Base-by-base conservation (phyloP, 2,888 invertebrate genomes). In the Celastrina argiolus region DNA sequence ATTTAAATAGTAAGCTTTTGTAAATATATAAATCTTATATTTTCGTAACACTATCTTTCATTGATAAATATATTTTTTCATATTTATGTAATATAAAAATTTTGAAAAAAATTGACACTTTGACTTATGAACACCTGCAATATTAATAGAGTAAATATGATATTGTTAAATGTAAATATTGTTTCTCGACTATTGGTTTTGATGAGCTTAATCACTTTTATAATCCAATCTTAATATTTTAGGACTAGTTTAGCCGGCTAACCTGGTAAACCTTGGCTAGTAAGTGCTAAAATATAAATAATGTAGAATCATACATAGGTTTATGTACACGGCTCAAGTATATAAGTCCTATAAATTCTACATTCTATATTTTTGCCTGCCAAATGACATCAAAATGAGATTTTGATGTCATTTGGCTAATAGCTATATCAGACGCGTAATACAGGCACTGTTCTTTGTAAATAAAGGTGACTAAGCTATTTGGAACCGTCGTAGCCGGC, bases 51-150 rank as follows among this genome's bases (percentile, higher is more conserved):
- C 82, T 83, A 75, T 82, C 80, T 80, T 78, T 74, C 76, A 70
- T 78, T 73, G 74, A 79, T 82, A 80, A 85, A 79, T 84, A 84
- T 88, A 88, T 87, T 85, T 88, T 88, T 88, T 84, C 86, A 83
- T 82, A 84, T 75, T 76, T 76, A 75, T 72, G 73, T 77, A 74
- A 74, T 69, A 72, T 74, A 72, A 67, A 67, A 66, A 67, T 14
- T 59, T 69, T 70, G 68, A 72, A 69, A 73, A 68, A 72, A 73
- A 71, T 73, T 76, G 76, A 83, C 81, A 84, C 78, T 78, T 79
- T 72, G 76, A 84, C 83, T 85, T 87, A 85, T 83, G 85, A 87
- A 18, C 78, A 80, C 77, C 80, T 81, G 88, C 88, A 88, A 87
- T 88, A 87, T 82, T 82, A 68, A 78, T 83, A 83, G 80, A 73